Evolutionary conservation across 2,888 invertebrate genomes (phyloP).

Genomic region (Acrobasis suavella): DNA sequence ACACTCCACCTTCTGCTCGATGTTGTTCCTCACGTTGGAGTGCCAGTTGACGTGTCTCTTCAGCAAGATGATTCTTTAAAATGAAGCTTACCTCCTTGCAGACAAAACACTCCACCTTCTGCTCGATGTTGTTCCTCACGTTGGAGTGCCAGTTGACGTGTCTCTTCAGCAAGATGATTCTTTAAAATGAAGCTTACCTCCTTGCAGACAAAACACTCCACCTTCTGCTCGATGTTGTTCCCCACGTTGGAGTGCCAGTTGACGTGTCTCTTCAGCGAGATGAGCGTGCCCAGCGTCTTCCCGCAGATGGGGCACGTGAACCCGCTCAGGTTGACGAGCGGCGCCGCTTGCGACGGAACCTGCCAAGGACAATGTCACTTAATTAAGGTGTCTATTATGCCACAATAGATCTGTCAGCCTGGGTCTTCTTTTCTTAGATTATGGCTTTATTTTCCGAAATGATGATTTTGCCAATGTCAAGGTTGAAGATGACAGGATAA

Average conservation of each 20-base stretch:
- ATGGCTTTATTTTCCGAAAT: too few relatives aligned
- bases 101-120: slow-evolving; percentile 67
- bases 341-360: slow-evolving; percentile 50
- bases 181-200: slow-evolving; percentile 54
- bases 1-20: too few relatives aligned
- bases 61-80: too few relatives aligned
- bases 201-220: slow-evolving; percentile 72
- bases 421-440: too few relatives aligned
- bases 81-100: slow-evolving; percentile 71
- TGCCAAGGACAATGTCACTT: slow-evolving; percentile 30
- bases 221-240: slow-evolving; percentile 59
- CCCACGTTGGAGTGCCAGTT: slow-evolving; percentile 74
- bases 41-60: too few relatives aligned
- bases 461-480: too few relatives aligned
- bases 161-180: too few relatives aligned
- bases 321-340: slow-evolving; percentile 58
- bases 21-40: too few relatives aligned
- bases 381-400: too few relatives aligned
- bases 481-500: too few relatives aligned
- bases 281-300: slow-evolving; percentile 69
- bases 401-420: too few relatives aligned
- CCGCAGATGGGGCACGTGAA: slow-evolving; percentile 73
- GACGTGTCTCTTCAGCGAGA: slow-evolving; percentile 71
- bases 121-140: slow-evolving; percentile 64
- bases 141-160: slow-evolving; percentile 70